These are phyloP conservation scores for Gymnocephalus cernua DNA, from an alignment of 2,113 vertebrate species.

Conservation along the genomic window DNA sequence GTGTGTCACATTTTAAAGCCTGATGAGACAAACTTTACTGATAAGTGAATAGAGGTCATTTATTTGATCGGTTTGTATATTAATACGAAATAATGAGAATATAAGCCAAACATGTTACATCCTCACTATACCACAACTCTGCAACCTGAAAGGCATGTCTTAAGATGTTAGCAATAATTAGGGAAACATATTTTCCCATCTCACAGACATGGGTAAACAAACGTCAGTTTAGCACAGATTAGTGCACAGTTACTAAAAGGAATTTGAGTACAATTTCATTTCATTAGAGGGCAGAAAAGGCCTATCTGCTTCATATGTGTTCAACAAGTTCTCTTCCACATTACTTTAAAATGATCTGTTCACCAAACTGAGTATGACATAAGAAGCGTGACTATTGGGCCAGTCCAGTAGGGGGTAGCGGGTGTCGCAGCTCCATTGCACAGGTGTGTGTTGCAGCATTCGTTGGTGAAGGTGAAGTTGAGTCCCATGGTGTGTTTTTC, in stretches of 20 bases:
- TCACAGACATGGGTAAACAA: background rate
- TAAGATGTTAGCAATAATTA: background rate
- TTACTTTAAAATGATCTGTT: slow-evolving; percentile 6
- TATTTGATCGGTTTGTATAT: background rate
- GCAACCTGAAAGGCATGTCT: background rate
- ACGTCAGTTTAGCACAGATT: background rate
- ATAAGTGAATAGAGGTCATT: background rate
- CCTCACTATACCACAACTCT: background rate
- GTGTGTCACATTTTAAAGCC: too few relatives aligned
- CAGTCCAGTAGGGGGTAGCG: slow-evolving; percentile 29
- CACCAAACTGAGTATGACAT: slow-evolving; percentile 43
- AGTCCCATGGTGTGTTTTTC: slow-evolving; percentile 76
- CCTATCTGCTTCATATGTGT: background rate
- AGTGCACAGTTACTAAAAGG: background rate
- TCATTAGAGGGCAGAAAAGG: background rate
- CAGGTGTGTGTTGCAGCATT: slow-evolving; percentile 81
- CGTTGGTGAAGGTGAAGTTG: slow-evolving; percentile 84
- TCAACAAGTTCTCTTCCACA: background rate
- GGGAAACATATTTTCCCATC: background rate
- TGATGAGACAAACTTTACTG: background rate
- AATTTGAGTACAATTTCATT: background rate
- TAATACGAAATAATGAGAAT: background rate
- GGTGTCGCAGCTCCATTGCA: slow-evolving; percentile 70
- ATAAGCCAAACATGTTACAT: background rate
- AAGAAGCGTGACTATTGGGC: slow-evolving; percentile 44